phyloP scores from a whole-genome alignment of 2,113 vertebrate species.

The Physeter macrocephalus region DNA sequence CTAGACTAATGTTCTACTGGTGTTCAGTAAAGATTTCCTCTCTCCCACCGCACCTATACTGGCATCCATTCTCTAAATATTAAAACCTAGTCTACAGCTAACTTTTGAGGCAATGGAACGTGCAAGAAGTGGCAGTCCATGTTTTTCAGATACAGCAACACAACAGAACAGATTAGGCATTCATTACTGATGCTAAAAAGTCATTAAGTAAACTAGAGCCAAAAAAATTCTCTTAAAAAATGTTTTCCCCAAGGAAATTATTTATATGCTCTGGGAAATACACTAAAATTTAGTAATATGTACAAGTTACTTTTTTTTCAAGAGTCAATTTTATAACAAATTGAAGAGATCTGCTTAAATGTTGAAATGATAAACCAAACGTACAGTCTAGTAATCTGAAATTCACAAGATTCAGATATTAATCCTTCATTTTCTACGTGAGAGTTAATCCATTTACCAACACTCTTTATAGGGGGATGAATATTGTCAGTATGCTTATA shows the following conservation, averaged over 20 bases:
- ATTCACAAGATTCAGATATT: not conserved
- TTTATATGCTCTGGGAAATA: not conserved
- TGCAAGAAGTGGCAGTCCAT: not conserved
- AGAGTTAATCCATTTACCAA: not conserved
- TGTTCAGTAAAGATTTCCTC: not conserved
- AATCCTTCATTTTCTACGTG: constrained; percentile 10
- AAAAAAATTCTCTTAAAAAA: not conserved
- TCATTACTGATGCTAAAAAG: not conserved
- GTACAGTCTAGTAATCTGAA: not conserved
- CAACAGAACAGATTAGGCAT: not conserved
- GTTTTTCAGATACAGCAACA: not conserved
- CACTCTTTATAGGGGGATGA: not conserved
- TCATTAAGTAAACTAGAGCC: not conserved
- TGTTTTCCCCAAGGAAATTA: not conserved
- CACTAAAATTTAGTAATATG: not conserved
- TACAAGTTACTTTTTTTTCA: not conserved
- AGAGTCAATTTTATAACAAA: constrained; percentile 18
- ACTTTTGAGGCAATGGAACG: not conserved
- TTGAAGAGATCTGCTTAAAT: not conserved
- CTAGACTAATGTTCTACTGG: not conserved
- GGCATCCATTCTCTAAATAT: not conserved
- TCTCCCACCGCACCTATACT: not conserved
- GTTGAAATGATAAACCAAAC: not conserved
- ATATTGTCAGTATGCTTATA: not conserved
- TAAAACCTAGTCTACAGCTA: not conserved